These are phyloP conservation scores for Morinoia aosen DNA, from an alignment of 2,888 invertebrate genomes.

Conservation along the genomic window DNA sequence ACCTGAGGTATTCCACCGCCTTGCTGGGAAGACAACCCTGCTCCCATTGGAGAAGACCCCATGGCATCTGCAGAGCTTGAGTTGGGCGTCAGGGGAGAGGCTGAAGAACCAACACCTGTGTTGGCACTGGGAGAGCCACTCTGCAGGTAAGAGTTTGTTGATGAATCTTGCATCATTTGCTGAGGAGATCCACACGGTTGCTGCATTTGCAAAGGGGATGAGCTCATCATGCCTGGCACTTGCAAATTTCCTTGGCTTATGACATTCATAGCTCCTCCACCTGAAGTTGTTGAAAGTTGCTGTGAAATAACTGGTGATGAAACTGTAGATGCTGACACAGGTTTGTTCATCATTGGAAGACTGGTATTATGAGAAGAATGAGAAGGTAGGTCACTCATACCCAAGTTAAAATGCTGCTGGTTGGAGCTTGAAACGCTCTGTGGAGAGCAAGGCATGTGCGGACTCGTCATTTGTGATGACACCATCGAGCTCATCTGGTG, in stretches of 20 bases:
- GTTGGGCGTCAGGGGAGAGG: not conserved
- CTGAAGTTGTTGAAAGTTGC: not conserved
- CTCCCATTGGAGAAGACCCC: constrained; percentile 29
- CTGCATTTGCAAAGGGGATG: not conserved
- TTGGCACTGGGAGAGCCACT: constrained; percentile 18
- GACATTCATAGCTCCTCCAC: not conserved
- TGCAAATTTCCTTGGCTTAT: constrained; percentile 42
- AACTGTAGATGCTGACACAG: constrained; percentile 3
- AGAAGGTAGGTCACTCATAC: constrained; percentile 25
- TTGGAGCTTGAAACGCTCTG: not conserved
- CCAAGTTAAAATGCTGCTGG: not conserved
- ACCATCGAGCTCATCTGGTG: constrained; percentile 38
- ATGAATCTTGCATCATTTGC: constrained; percentile 47
- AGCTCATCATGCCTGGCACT: constrained; percentile 57
- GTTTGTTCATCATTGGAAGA: not conserved
- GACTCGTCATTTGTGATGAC: not conserved
- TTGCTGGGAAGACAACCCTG: not conserved
- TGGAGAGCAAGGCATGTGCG: constrained; percentile 20
- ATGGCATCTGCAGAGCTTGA: not conserved
- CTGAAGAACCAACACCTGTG: not conserved
- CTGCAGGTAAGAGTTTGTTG: constrained; percentile 23
- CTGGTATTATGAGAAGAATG: constrained; percentile 31
- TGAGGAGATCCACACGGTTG: constrained; percentile 36
- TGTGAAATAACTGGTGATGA: constrained; percentile 19
- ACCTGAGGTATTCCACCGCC: not conserved